Evolutionary conservation across 2,797 vertebrate species (phyloP).

Genomic region (Sebastes goodei): DNA sequence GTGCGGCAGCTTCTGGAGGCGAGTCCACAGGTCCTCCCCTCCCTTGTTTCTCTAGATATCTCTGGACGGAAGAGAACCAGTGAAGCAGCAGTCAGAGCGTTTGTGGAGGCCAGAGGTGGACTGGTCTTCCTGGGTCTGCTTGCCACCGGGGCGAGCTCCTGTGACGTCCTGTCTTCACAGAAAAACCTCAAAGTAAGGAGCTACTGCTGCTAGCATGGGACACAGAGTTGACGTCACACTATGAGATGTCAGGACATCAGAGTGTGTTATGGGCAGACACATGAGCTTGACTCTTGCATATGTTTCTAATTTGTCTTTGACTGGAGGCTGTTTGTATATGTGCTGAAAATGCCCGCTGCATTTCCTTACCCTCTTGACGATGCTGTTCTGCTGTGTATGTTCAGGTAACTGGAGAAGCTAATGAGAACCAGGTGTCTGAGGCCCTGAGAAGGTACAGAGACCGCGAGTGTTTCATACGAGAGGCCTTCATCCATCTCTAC

Average conservation of each 20-base stretch:
- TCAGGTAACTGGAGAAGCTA: conserved; percentile 94
- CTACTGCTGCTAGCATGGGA: background rate
- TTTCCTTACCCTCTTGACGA: conserved; percentile 46
- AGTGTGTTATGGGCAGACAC: background rate
- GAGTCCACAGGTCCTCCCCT: conserved; percentile 85
- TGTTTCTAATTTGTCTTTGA: conserved; percentile 49
- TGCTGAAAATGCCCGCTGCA: conserved; percentile 29
- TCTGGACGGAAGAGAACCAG: conserved; percentile 89
- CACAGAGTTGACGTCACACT: background rate
- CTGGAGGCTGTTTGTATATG: conserved; percentile 30
- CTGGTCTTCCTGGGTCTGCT: conserved; percentile 93
- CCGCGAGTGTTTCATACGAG: conserved; percentile 90
- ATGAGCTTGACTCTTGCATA: conserved; percentile 8
- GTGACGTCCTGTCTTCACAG: conserved; percentile 86
- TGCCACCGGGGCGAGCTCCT: conserved; percentile 90
- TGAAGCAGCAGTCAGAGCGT: conserved; percentile 85
- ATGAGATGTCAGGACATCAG: background rate
- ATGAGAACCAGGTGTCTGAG: conserved; percentile 93
- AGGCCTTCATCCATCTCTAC: conserved; percentile 93
- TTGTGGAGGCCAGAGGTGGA: conserved; percentile 85
- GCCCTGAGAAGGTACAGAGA: conserved; percentile 92
- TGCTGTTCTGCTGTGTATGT: conserved; percentile 56
- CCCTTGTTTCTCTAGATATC: conserved; percentile 91
- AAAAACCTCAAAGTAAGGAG: conserved; percentile 88
- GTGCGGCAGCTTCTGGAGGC: conserved; percentile 89